Conservation (phyloP, 2,113 vertebrate species). For the Pycnonotus jocosus region DNA sequence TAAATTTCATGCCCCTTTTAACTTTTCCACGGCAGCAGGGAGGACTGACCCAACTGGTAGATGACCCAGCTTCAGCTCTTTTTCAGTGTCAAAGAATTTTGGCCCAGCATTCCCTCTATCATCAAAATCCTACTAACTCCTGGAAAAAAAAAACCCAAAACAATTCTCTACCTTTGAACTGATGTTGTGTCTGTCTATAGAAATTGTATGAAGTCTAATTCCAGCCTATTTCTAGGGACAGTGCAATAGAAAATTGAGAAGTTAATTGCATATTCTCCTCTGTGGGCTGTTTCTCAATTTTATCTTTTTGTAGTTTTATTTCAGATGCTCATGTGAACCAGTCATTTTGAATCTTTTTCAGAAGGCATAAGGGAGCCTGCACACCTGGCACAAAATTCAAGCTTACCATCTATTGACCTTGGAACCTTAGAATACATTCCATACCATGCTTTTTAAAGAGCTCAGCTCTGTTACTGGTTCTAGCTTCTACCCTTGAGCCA, state of each 20-base stretch:
- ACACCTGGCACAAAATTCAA: not conserved
- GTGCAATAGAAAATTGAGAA: not conserved
- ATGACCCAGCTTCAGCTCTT: not conserved
- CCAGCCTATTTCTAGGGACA: not conserved
- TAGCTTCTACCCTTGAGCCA: not conserved
- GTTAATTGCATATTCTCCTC: not conserved
- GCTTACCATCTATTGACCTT: not conserved
- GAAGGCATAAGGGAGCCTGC: not conserved
- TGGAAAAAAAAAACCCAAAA: not conserved
- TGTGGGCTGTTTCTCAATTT: not conserved
- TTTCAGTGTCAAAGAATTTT: not conserved
- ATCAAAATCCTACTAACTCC: not conserved
- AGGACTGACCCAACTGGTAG: not conserved
- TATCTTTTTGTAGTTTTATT: not conserved
- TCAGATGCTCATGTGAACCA: not conserved
- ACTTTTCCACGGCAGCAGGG: not conserved
- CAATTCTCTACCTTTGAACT: not conserved
- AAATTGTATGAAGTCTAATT: not conserved
- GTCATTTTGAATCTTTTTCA: not conserved
- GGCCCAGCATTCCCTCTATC: not conserved
- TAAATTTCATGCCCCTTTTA: slow-evolving; percentile 16
- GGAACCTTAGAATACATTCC: not conserved
- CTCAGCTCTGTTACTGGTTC: not conserved
- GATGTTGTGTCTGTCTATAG: not conserved
- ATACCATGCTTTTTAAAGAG: not conserved